phyloP scores from a whole-genome alignment of 2,888 invertebrate genomes.

The Neria commutata region DNA sequence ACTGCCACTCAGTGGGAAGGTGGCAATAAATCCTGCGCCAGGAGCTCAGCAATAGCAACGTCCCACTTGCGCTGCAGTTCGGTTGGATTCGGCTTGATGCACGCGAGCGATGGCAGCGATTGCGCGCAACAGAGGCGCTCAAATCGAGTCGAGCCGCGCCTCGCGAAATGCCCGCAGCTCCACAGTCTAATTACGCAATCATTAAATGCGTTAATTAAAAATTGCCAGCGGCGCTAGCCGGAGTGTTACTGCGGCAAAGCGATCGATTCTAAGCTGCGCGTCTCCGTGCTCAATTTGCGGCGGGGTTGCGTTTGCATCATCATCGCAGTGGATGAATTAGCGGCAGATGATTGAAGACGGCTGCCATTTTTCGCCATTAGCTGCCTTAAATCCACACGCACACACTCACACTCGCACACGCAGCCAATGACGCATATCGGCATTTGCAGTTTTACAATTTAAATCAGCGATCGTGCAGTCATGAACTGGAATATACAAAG shows the following conservation, averaged over 20 bases:
- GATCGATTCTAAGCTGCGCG: not conserved
- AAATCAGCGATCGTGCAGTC: not conserved
- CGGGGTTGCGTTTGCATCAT: not conserved
- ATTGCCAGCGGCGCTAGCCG: slow-evolving; percentile 32
- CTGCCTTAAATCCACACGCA: no score
- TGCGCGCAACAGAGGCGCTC: not conserved
- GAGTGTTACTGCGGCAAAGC: not conserved
- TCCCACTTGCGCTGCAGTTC: no score
- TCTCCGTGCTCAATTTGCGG: not conserved
- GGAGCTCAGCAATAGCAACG: no score
- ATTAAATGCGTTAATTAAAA: slow-evolving; percentile 39
- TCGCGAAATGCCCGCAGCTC: not conserved
- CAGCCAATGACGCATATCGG: slow-evolving; percentile 5
- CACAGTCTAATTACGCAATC: slow-evolving; percentile 18
- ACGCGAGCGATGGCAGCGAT: no score
- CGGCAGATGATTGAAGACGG: no score
- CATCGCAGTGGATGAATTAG: no score
- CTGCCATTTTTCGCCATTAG: no score
- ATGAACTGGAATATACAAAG: no score
- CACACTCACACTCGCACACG: not conserved
- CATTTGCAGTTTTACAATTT: slow-evolving; percentile 17
- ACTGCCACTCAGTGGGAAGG: not conserved
- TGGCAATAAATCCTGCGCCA: not conserved
- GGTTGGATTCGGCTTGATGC: no score
- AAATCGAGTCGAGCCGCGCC: slow-evolving; percentile 5